These are phyloP conservation scores for Macrostomum lignano DNA, from an alignment of 1,140 invertebrate genomes.

Conservation along the genomic window DNA sequence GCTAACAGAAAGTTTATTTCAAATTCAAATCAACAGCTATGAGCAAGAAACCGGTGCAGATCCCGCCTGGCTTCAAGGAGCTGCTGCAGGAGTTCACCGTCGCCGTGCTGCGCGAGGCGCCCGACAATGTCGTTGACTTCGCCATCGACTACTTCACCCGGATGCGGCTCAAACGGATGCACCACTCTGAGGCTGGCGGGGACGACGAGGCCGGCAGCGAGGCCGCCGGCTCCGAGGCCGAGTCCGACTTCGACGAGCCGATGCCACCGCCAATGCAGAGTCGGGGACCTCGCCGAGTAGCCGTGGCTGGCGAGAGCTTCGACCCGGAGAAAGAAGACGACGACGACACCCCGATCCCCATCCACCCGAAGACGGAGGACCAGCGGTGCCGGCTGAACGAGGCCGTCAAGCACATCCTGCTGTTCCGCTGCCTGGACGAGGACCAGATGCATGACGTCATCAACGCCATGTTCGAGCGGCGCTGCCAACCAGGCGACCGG, in stretches of 20 bases:
- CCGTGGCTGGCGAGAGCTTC: slow-evolving; percentile 6
- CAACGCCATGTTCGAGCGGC: slow-evolving; percentile 83
- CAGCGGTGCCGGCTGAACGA: slow-evolving; percentile 58
- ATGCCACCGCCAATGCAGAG: slow-evolving; percentile 1
- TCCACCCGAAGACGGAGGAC: slow-evolving; percentile 45
- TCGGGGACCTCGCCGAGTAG: neutral
- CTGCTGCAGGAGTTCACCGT: slow-evolving; percentile 75
- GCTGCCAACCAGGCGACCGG: slow-evolving; percentile 41
- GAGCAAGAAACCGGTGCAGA: slow-evolving; percentile 12
- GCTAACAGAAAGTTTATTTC: neutral
- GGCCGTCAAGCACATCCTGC: slow-evolving; percentile 61
- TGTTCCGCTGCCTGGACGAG: slow-evolving; percentile 62
- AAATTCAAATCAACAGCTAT: neutral
- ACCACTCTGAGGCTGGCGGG: too few species aligned
- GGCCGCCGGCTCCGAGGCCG: neutral
- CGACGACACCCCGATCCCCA: neutral
- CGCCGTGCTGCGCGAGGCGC: slow-evolving; percentile 61
- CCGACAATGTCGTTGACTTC: slow-evolving; percentile 56
- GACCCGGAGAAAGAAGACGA: slow-evolving; percentile 5
- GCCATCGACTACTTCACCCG: slow-evolving; percentile 64
- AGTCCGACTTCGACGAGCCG: neutral
- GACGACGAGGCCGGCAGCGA: too few species aligned
- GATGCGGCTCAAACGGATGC: slow-evolving; percentile 14
- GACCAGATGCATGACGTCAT: slow-evolving; percentile 54
- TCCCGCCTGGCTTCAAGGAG: slow-evolving; percentile 62